Evolutionary conservation across 1,140 invertebrate genomes (phyloP).

Genomic region (Hesperophylax magnus): DNA sequence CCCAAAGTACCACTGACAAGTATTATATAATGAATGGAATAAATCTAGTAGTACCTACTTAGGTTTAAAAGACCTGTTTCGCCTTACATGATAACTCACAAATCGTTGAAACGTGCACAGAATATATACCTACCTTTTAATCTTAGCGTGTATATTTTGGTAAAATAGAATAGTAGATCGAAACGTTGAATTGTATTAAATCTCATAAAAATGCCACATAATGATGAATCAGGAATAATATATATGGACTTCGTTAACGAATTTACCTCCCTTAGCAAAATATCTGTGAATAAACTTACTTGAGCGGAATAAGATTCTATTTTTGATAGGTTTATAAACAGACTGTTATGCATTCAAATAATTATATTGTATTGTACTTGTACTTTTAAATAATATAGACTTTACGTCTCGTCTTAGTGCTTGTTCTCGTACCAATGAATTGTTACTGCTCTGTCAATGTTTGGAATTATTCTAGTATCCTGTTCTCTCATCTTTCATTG

Average conservation of each 20-base stretch:
- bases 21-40: background rate
- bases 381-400: constrained; percentile 13
- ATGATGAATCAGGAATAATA: constrained; percentile 30
- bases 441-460: background rate
- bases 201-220: constrained; percentile 35
- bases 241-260: constrained; percentile 43
- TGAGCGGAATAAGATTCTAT: constrained; percentile 52
- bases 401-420: background rate
- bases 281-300: constrained; percentile 50
- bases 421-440: background rate
- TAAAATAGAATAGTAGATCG: constrained; percentile 14
- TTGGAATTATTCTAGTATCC: constrained; percentile 13
- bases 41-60: background rate
- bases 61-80: constrained; percentile 20
- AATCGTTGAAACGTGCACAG: constrained; percentile 17
- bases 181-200: constrained; percentile 27
- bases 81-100: constrained; percentile 29
- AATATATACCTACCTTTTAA: constrained; percentile 11
- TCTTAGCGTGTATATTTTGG: constrained; percentile 20
- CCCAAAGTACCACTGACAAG: too few species aligned
- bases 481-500: background rate
- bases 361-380: background rate
- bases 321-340: constrained; percentile 57
- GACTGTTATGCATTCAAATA: constrained; percentile 45
- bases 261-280: constrained; percentile 51